Percentiles rank a stretch among this genome's conserved stretches.
phyloP scores from a whole-genome alignment of 2,113 vertebrate species.

The Cavia porcellus region DNA sequence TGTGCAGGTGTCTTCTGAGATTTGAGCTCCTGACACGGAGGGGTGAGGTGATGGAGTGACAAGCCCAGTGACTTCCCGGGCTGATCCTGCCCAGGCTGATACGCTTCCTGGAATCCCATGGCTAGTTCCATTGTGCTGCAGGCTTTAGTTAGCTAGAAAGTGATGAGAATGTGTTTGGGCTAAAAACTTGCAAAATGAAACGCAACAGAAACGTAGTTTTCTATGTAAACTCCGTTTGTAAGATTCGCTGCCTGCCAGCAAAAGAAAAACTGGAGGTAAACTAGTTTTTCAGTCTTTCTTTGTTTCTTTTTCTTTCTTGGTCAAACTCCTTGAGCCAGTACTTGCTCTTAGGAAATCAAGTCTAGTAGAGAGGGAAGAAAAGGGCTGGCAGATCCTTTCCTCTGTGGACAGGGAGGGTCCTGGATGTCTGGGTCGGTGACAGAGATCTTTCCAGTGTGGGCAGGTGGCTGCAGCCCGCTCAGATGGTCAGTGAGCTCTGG shows the following conservation, averaged over 20 bases:
- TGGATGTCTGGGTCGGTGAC: background rate
- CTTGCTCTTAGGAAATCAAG: slow-evolving; percentile 12
- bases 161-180: background rate
- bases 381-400: background rate
- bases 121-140: background rate
- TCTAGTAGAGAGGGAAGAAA: background rate
- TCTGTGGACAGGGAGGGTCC: background rate
- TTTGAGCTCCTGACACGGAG: background rate
- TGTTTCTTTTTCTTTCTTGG: background rate
- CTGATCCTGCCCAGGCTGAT: background rate
- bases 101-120: slow-evolving; percentile 1
- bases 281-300: background rate
- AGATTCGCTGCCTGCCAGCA: background rate
- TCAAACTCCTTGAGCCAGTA: background rate
- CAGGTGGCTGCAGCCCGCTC: background rate
- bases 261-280: background rate
- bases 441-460: background rate
- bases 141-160: background rate
- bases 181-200: background rate
- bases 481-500: slow-evolving; percentile 89
- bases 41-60: background rate
- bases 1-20: background rate
- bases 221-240: background rate
- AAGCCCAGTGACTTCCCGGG: background rate
- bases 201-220: background rate